Evolutionary conservation across 2,113 vertebrate species (phyloP).

Genomic region (Perognathus longimembris): DNA sequence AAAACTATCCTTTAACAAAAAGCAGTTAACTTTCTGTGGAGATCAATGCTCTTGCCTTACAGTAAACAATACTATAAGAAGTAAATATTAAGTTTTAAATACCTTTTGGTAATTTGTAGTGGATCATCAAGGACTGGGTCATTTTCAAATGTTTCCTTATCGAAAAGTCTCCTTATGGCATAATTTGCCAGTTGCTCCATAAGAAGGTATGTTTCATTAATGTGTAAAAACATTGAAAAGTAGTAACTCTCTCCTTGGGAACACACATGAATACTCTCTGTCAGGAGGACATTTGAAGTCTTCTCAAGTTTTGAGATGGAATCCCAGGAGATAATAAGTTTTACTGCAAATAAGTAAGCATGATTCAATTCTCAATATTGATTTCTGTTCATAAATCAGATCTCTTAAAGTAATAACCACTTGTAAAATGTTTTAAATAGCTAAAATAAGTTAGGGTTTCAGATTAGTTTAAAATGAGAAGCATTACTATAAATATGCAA

Average conservation of each 20-base stretch:
- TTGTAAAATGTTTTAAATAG: slow-evolving; percentile 52
- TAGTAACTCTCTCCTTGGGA: slow-evolving; percentile 94
- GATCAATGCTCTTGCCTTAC: slow-evolving; percentile 27
- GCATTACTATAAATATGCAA: slow-evolving; percentile 16
- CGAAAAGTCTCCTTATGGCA: slow-evolving; percentile 95
- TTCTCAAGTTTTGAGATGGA: slow-evolving; percentile 96
- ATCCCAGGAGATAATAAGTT: slow-evolving; percentile 96
- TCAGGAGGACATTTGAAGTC: slow-evolving; percentile 94
- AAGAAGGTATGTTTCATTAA: slow-evolving; percentile 95
- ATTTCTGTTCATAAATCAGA: slow-evolving; percentile 35
- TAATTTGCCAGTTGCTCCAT: slow-evolving; percentile 98
- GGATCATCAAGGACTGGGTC: slow-evolving; percentile 93
- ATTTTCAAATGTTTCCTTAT: slow-evolving; percentile 95
- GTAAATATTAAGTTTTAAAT: slow-evolving; percentile 52
- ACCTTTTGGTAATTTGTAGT: slow-evolving; percentile 97
- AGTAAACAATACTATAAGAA: slow-evolving; percentile 50
- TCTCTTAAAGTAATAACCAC: slow-evolving; percentile 48
- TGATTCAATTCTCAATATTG: slow-evolving; percentile 61
- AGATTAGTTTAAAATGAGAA: slow-evolving; percentile 55
- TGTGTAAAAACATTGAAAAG: slow-evolving; percentile 98
- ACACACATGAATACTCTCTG: slow-evolving; percentile 95
- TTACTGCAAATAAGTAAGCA: slow-evolving; percentile 90
- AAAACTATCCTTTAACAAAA: slow-evolving; percentile 43
- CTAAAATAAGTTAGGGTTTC: slow-evolving; percentile 46
- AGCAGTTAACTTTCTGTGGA: slow-evolving; percentile 26